Conservation (phyloP, 2,888 invertebrate species). For the Syritta pipiens region DNA sequence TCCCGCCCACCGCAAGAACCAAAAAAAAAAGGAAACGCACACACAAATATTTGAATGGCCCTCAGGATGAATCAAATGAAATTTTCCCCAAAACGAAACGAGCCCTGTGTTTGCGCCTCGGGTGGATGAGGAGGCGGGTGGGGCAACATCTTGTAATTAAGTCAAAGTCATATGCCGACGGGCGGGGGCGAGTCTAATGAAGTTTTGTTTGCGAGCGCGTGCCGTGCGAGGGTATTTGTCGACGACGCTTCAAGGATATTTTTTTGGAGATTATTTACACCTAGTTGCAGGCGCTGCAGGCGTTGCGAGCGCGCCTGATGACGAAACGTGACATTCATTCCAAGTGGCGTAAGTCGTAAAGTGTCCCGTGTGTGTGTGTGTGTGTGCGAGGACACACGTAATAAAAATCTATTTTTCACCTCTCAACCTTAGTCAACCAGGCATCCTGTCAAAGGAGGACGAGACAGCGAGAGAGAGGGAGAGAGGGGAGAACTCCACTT, state of each 20-base stretch:
- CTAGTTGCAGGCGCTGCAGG: constrained; percentile 58
- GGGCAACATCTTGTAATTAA: constrained; percentile 66
- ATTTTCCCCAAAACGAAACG: constrained; percentile 66
- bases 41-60: constrained; percentile 68
- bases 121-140: constrained; percentile 30
- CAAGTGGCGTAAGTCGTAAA: too few relatives aligned
- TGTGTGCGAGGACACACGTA: constrained; percentile 6
- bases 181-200: constrained; percentile 53
- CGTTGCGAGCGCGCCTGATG: constrained; percentile 20
- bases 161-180: constrained; percentile 61
- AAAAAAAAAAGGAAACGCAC: constrained; percentile 16
- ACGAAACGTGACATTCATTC: constrained; percentile 64
- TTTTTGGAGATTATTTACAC: constrained; percentile 61
- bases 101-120: constrained; percentile 47
- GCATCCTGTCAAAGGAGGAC: constrained; percentile 44
- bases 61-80: constrained; percentile 68
- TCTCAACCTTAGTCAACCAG: constrained; percentile 62
- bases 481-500: constrained; percentile 44
- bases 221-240: constrained; percentile 38
- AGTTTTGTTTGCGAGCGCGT: constrained; percentile 28
- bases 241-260: background rate
- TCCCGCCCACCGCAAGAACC: background rate
- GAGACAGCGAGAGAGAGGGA: background rate
- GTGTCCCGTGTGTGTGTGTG: too few relatives aligned
- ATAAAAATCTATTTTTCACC: constrained; percentile 48